Base-by-base conservation (phyloP, 1,140 invertebrate species). In the Neoseiulus cucumeris region DNA sequence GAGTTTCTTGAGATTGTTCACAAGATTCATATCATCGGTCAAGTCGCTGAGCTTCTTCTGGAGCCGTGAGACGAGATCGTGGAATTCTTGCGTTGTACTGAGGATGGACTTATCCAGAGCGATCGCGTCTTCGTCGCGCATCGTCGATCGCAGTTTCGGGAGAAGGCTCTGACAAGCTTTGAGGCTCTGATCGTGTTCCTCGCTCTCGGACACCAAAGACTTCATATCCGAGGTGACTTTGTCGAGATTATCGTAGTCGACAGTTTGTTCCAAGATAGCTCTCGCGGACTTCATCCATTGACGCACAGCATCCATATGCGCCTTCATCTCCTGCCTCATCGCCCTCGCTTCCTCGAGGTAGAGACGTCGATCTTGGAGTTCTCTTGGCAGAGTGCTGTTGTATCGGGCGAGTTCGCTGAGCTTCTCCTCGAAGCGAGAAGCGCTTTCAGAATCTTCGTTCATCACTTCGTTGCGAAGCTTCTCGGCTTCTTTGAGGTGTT, bases 331-430 rank as follows among this genome's bases (percentile, higher is more conserved):
- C 17, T 20, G 25, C 33, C 51, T 59, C 29, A 69, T 51, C 12
- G 22, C 28, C 2, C 44, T 33, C 7, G 71, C 69, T 17, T 42
- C 28, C 33, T 67, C 65, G 17, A 72, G 45, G 55, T 72, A 72
- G 1, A 66, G 64, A 47, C 82, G 80, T 65, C 87, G 79, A 64
- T 89, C 87, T 59, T 84, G 81, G 68, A 92, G 76, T 73, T 90
- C 87, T 28, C 81, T 79, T 0, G 87, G 88, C 47, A 91, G 69
- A 0, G 85, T 87, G 9, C 82, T 80, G 25, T 88, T 75, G 5
- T 91, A 75, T 1, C 86, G 85, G 67, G 82, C 82, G 0, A 84
- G 85, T 74, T 90, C 87, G 65, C 87, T 89, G 0, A 91, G 73
- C 80, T 87, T 84, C 75, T 91, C 88, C 55, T 84, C 76, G 22